Evolutionary conservation across 2,888 invertebrate genomes (phyloP).

Genomic region (Liopterus haemorrhoidalis): DNA sequence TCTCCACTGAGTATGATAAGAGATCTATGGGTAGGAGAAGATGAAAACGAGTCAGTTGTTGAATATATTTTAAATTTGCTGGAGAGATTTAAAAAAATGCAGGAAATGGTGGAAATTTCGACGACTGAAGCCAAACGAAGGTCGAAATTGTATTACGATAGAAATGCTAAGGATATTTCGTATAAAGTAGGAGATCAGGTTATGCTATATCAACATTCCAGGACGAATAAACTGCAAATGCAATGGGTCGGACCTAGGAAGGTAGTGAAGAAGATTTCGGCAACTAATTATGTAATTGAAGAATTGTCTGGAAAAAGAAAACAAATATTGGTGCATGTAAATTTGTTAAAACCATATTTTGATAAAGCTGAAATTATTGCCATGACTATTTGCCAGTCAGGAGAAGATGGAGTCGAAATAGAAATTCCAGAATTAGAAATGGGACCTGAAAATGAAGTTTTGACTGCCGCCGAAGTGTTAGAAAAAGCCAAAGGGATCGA

Average conservation of each 20-base stretch:
- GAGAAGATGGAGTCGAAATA: slow-evolving; percentile 4
- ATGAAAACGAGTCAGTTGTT: background rate
- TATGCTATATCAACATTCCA: slow-evolving; percentile 2
- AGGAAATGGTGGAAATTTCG: slow-evolving; percentile 2
- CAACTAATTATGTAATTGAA: slow-evolving; percentile 8
- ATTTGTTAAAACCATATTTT: slow-evolving; percentile 8
- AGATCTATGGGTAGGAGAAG: slow-evolving; percentile 3
- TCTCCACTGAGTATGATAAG: slow-evolving; percentile 1
- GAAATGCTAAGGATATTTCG: background rate
- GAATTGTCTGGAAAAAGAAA: slow-evolving; percentile 4
- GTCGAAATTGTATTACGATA: slow-evolving; percentile 6
- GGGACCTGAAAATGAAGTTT: background rate
- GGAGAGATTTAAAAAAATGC: slow-evolving; percentile 5
- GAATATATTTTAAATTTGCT: background rate
- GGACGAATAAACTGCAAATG: slow-evolving; percentile 10
- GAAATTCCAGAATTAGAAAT: slow-evolving; percentile 4
- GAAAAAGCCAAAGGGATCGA: slow-evolving; percentile 4
- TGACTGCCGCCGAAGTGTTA: background rate
- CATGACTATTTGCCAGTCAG: background rate
- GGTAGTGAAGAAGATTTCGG: slow-evolving; percentile 8
- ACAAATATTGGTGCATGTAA: slow-evolving; percentile 8
- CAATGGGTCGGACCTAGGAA: slow-evolving; percentile 11
- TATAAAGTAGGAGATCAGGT: background rate
- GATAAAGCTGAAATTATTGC: slow-evolving; percentile 8
- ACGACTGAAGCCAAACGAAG: background rate